Percentiles rank a stretch among this genome's conserved stretches.
Conservation (phyloP, 2,888 invertebrate species). For the Megaustenia siamemsis region DNA sequence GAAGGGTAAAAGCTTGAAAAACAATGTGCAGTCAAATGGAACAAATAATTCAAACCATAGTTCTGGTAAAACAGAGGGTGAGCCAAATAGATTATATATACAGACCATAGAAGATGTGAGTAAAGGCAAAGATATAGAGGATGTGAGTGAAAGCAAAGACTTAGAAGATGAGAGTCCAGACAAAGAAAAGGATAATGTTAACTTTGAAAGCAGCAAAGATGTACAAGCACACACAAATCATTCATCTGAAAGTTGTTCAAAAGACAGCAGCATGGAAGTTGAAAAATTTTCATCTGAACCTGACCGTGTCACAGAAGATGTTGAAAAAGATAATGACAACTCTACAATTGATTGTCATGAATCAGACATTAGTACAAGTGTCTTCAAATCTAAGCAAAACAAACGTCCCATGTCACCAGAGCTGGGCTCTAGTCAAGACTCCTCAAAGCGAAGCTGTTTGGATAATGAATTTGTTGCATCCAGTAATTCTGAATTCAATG, state of each 20-base stretch:
- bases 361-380: neutral
- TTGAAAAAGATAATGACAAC: neutral
- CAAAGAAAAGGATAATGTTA: neutral
- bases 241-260: neutral
- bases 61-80: neutral
- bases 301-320: neutral
- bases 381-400: neutral
- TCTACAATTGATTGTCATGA: neutral
- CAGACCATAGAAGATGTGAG: too few species aligned
- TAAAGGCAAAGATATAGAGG: neutral
- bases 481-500: neutral
- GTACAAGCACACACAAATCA: neutral
- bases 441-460: slow-evolving; percentile 5
- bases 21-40: neutral
- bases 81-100: neutral
- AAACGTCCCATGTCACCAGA: neutral
- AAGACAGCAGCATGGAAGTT: neutral
- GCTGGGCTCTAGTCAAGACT: neutral
- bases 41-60: neutral
- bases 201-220: neutral
- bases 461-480: neutral
- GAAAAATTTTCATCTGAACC: neutral
- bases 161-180: too few species aligned
- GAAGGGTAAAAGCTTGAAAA: neutral
- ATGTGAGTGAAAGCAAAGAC: neutral